Evolutionary conservation across 2,888 invertebrate species (phyloP).

Genomic region (Leptothorax acervorum): DNA sequence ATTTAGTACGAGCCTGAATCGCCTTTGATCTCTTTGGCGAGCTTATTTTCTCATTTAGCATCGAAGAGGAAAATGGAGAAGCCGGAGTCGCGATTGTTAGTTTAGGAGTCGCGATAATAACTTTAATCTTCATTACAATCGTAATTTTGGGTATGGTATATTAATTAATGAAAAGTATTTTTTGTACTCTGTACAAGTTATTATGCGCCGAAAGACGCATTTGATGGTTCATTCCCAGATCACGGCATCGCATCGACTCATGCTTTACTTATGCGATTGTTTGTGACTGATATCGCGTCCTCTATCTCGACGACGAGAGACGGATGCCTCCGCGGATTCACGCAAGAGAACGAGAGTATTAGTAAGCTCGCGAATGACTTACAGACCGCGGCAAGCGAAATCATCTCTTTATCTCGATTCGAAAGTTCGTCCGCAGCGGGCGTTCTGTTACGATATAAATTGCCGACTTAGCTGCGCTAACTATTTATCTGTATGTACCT

Average conservation of each 20-base stretch:
- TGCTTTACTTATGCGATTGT: constrained; percentile 19
- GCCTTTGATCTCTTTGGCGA: constrained; percentile 14
- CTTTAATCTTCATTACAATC: background rate
- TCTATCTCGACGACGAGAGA: constrained; percentile 37
- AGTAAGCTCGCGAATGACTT: constrained; percentile 47
- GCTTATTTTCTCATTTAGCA: constrained; percentile 13
- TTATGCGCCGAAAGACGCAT: background rate
- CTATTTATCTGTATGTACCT: constrained; percentile 47
- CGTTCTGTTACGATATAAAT: constrained; percentile 66
- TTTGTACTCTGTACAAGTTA: background rate
- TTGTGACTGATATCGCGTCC: constrained; percentile 31
- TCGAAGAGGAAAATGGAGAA: background rate
- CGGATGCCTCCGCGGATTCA: constrained; percentile 14
- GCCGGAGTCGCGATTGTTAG: constrained; percentile 5
- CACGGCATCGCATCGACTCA: background rate
- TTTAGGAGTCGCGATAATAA: constrained; percentile 1
- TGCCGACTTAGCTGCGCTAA: constrained; percentile 61
- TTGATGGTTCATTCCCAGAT: constrained; percentile 8
- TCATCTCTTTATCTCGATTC: constrained; percentile 54
- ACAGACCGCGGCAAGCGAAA: constrained; percentile 16
- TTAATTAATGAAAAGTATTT: background rate
- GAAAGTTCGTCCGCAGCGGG: constrained; percentile 62
- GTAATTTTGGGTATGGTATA: background rate
- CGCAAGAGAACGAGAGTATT: constrained; percentile 49
- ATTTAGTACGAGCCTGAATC: constrained; percentile 1